Base-by-base conservation (phyloP, 2,888 invertebrate genomes). In the Chymomyza caudatula region DNA sequence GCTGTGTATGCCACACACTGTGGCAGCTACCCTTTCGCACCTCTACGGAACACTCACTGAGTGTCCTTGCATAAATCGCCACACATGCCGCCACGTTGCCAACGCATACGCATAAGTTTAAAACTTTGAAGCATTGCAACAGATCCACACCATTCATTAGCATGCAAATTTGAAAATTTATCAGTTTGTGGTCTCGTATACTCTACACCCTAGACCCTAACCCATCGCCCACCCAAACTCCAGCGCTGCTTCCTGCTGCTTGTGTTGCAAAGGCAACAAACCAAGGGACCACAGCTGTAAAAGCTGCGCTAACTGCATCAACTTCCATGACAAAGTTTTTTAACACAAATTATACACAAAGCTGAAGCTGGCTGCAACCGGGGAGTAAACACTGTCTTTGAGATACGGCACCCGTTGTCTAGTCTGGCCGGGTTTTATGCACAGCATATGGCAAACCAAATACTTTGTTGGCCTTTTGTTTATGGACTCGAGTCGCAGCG, bases 101-200 rank as follows among this genome's bases (percentile, higher is more conserved):
- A 49, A 51, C 55, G 8, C 25, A 17, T 43, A 13, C 25, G 19
- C 17, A 49, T 57, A 49, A 63, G 63, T 55, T 65, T 56, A 65
- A 62, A 65, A 51, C 60, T 65, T 75, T 51, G 8, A 6, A 51
- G 51, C 8, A 51, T 13, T 13, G 51, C 51, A 51, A 51, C 51
- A 51, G 51, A 51, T 11, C 22, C 49, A 49, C 25, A 23, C 58
- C 69, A 76, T 76, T 73, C 70, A 74, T 74, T 69, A 67, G 70
- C 60, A 76, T 76, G 69, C 73, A 76, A 76, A 76, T 74, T 76
- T 68, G 49, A 63, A 52, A 58, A 68, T 42, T 71, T 73, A 67
- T 65, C 71, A 69, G 65, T 51, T 65, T 47, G 20, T 49, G 47
- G 22, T 70, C 42, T n/a, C 23, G 65, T 58, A 17, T 17, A 29